These are phyloP conservation scores for Sthenelais limicola DNA, from an alignment of 2,888 invertebrate species.

Conservation along the genomic window DNA sequence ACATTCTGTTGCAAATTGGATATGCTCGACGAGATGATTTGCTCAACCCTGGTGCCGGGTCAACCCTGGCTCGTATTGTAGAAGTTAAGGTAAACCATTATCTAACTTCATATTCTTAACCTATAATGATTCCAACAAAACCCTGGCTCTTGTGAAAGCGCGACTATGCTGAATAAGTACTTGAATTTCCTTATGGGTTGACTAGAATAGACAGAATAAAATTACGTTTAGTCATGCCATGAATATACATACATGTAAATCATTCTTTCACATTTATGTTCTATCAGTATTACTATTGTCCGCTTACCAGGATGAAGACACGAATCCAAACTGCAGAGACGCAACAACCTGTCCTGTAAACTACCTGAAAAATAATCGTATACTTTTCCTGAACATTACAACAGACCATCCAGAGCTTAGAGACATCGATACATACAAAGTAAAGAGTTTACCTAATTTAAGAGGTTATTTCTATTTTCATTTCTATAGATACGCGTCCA, in stretches of 20 bases:
- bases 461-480: neutral
- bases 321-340: constrained; percentile 13
- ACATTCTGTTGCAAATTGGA: neutral
- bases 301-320: constrained; percentile 15
- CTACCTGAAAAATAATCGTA: constrained; percentile 20
- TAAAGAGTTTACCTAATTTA: neutral
- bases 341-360: constrained; percentile 15
- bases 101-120: too few species aligned
- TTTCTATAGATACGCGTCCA: too few species aligned
- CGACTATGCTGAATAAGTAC: too few species aligned
- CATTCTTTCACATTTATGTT: too few species aligned
- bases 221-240: too few species aligned
- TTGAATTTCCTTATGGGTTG: too few species aligned
- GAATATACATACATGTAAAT: too few species aligned
- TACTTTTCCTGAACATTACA: constrained; percentile 12
- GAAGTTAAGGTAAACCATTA: constrained; percentile 20
- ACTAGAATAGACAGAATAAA: too few species aligned
- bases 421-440: constrained; percentile 13
- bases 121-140: too few species aligned
- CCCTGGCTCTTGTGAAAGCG: too few species aligned
- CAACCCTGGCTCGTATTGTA: constrained; percentile 10
- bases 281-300: too few species aligned
- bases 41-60: constrained; percentile 11
- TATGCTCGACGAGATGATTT: constrained; percentile 22
- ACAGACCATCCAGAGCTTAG: constrained; percentile 28